Conservation (phyloP, 1,140 invertebrate species). For the Drosophila parvula region DNA sequence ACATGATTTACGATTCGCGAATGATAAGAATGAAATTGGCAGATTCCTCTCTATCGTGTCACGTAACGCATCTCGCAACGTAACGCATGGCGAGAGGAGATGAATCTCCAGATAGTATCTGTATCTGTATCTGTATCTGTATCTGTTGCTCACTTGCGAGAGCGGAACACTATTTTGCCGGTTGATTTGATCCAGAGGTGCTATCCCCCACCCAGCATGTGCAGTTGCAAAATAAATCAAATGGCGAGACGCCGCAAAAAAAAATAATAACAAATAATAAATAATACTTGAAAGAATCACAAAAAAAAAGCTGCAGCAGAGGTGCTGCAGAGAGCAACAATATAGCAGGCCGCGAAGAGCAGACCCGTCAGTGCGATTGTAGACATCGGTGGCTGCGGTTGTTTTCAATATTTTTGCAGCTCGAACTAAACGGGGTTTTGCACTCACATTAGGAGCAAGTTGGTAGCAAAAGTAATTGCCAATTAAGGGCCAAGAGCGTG, state of each 20-base stretch:
- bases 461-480: slow-evolving; percentile 6
- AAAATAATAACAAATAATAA: slow-evolving; percentile 4
- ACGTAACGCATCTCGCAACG: not conserved
- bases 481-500: slow-evolving; percentile 1
- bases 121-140: not conserved
- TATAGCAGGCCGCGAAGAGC: not conserved
- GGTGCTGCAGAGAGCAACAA: not conserved
- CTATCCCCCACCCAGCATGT: slow-evolving; percentile 1
- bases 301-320: slow-evolving; percentile 6
- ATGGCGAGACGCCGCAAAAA: not conserved
- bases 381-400: slow-evolving; percentile 55
- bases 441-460: not conserved
- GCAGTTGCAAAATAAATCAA: not conserved
- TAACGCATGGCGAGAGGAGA: not conserved
- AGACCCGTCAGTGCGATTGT: slow-evolving; percentile 40
- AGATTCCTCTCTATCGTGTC: not conserved
- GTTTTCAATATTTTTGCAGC: slow-evolving; percentile 5
- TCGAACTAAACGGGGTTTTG: not conserved
- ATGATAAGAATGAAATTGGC: slow-evolving; percentile 17
- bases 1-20: slow-evolving; percentile 11
- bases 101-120: not conserved
- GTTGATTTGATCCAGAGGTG: slow-evolving; percentile 1
- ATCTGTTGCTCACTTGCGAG: not conserved
- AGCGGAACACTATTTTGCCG: slow-evolving; percentile 9
- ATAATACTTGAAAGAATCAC: slow-evolving; percentile 18